Evolutionary conservation across 2,113 vertebrate species (phyloP).

Genomic region (Falco punctatus): DNA sequence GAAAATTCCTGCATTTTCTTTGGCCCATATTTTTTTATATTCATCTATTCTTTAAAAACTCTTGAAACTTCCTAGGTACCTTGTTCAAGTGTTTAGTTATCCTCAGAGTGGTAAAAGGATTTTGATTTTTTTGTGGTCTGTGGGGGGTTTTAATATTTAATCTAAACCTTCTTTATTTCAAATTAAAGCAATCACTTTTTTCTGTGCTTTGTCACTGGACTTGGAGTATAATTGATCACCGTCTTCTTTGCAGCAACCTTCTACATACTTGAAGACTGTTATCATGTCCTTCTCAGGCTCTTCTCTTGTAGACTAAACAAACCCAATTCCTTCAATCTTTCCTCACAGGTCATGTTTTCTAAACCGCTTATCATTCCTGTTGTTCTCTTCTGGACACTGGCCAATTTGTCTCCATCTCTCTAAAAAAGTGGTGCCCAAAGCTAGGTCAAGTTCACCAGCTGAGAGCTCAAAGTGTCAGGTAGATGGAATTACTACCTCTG

Average conservation of each 20-base stretch:
- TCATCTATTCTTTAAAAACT: neutral
- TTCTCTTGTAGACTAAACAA: slow-evolving; percentile 71
- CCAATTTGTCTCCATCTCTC: slow-evolving; percentile 36
- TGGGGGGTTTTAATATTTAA: neutral
- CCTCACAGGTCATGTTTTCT: slow-evolving; percentile 69
- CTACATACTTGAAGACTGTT: slow-evolving; percentile 65
- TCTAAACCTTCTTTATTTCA: slow-evolving; percentile 1
- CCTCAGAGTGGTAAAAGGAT: neutral
- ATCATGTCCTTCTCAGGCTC: slow-evolving; percentile 68
- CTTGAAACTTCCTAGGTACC: neutral
- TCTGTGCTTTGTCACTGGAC: neutral
- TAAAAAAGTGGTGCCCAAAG: slow-evolving; percentile 29
- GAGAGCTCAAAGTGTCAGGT: neutral
- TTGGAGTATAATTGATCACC: slow-evolving; percentile 57
- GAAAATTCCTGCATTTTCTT: neutral
- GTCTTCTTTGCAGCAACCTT: slow-evolving; percentile 56
- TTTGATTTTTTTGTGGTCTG: neutral
- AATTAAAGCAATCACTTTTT: neutral
- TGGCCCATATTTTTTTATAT: neutral
- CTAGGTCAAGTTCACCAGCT: neutral
- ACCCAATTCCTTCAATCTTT: slow-evolving; percentile 64
- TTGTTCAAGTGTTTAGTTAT: neutral
- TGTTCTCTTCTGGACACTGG: slow-evolving; percentile 22
- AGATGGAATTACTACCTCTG: neutral
- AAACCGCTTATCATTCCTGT: slow-evolving; percentile 61